Evolutionary conservation across 2,113 vertebrate genomes (phyloP), one percentile per base, ranked within the genome.

Genomic region (Melospiza georgiana): DNA sequence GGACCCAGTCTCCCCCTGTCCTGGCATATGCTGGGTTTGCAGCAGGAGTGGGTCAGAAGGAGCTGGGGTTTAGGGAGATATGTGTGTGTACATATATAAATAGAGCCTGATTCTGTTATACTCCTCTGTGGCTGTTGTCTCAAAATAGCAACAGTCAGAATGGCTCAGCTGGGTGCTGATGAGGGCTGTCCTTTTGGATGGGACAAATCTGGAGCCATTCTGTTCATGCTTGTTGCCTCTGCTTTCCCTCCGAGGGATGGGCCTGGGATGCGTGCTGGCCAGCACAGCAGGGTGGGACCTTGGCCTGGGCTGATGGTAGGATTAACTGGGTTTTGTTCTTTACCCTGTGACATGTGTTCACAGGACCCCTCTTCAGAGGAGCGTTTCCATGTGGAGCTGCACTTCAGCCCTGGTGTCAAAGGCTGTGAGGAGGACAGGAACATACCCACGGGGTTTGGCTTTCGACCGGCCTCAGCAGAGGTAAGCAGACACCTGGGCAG

Each of bases 341-440:
- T 10, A 35, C 25, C 57, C 46, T 30, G 20, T 67, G 51, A 33
- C 30, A 3, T 33, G 1, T 23, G 23, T 93, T 78, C 25, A 12
- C 84, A 99, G 99, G 99, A 99, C 81, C 97, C 99, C 1, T 98
- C 98, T 19, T 99, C 99, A 7, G 99, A 99, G 97, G 99, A 99
- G 78, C 98, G 99, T 48, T 99, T 99, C 97, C 99, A 99, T 0
- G 99, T 99, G 49, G 99, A 99, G 97, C 98, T 99, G 68, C 99
- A 99, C 95, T 99, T 99, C 97, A 99, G 99, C 89, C 99, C 99
- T 0, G 99, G 99, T 0, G 99, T 99, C 46, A 99, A 99, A 96
- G 99, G 99, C 27, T 98, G 99, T 0, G 99, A 99, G 85, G 99
- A 99, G 85, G 99, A 99, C 83, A 98, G 99, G 94, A 99, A 98